phyloP scores from a whole-genome alignment of 2,113 vertebrate species.

The Pontoporia blainvillei region DNA sequence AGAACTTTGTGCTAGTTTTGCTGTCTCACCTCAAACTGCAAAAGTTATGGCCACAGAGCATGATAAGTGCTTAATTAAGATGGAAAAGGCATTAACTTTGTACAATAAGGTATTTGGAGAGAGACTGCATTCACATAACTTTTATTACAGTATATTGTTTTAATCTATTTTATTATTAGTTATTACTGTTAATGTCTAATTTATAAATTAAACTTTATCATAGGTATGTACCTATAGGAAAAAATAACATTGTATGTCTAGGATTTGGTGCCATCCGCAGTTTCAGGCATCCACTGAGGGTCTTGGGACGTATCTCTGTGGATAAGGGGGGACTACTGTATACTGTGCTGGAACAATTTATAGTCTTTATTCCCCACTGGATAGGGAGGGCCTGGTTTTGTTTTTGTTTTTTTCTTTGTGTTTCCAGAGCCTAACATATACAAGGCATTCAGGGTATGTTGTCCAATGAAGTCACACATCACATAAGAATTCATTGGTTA shows the following conservation, averaged over 20 bases:
- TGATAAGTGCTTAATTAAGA: not conserved
- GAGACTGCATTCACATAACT: not conserved
- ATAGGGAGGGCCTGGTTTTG: not conserved
- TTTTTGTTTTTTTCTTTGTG: not conserved
- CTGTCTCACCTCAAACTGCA: not conserved
- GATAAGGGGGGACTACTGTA: not conserved
- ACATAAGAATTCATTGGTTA: not conserved
- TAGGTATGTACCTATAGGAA: not conserved
- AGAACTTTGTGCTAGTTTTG: not conserved
- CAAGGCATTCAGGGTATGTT: not conserved
- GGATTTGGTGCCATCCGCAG: not conserved
- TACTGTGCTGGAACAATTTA: not conserved
- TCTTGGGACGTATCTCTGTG: not conserved
- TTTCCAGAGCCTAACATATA: slow-evolving; percentile 5
- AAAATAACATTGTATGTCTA: not conserved
- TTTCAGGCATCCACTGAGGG: not conserved
- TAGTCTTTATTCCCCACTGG: not conserved
- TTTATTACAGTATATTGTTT: not conserved
- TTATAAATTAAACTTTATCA: not conserved
- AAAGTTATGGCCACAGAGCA: not conserved
- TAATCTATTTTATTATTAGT: not conserved
- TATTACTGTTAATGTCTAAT: not conserved
- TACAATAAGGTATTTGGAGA: not conserved
- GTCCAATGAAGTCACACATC: not conserved
- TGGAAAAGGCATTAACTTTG: not conserved